A percentile compares a stretch with the other conserved stretches of the same genome.
Evolutionary conservation across 2,113 vertebrate species (phyloP).

Genomic region (Gymnobelideus leadbeateri): DNA sequence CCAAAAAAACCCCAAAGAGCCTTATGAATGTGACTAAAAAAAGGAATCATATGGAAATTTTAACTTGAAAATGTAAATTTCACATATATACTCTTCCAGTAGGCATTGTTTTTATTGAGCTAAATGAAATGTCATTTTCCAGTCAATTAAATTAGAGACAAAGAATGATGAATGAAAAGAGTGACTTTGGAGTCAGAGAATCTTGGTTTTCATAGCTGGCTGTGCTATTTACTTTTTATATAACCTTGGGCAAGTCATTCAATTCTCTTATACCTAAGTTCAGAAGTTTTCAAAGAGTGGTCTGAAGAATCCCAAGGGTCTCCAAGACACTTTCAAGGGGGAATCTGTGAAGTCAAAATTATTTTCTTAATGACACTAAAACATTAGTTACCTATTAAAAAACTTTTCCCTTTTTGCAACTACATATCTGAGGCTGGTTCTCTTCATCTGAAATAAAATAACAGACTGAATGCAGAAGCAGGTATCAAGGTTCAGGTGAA

Average conservation of each 20-base stretch:
- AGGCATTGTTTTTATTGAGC: not conserved
- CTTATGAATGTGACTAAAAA: not conserved
- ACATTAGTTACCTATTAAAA: not conserved
- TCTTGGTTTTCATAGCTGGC: not conserved
- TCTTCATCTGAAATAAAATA: not conserved
- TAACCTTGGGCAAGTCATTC: not conserved
- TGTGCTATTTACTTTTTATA: not conserved
- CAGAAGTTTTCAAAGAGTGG: not conserved
- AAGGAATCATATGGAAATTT: not conserved
- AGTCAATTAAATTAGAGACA: slow-evolving; percentile 20
- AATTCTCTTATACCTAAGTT: not conserved
- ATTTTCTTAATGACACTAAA: not conserved
- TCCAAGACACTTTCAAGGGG: not conserved
- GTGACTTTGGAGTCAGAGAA: not conserved
- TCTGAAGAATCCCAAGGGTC: not conserved
- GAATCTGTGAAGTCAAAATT: not conserved
- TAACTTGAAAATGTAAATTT: not conserved
- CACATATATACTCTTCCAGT: not conserved
- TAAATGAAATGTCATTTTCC: not conserved
- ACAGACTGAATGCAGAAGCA: not conserved
- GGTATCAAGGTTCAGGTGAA: not conserved
- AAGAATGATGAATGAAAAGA: not conserved
- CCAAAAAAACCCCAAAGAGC: not conserved
- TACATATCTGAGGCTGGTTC: not conserved
- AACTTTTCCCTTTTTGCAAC: not conserved